These are phyloP conservation scores for Galbula dea DNA, from an alignment of 2,113 vertebrate species.

Conservation along the genomic window DNA sequence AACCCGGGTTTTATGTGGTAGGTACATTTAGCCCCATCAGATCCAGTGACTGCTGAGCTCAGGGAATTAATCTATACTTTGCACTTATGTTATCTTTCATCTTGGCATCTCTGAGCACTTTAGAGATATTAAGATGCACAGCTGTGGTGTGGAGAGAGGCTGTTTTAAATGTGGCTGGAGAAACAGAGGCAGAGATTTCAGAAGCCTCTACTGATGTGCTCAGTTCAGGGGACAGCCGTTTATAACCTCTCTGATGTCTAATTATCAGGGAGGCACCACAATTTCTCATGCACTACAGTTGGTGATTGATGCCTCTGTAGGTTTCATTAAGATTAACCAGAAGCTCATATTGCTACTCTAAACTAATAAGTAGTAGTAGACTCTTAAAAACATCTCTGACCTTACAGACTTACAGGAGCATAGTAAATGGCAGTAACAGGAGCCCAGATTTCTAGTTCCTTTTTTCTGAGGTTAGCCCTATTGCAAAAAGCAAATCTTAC, in stretches of 20 bases:
- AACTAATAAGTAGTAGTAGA: background rate
- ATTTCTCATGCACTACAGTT: background rate
- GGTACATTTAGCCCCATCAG: background rate
- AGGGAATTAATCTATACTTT: constrained; percentile 18
- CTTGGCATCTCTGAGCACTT: constrained; percentile 21
- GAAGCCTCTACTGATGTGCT: background rate
- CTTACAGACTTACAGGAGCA: background rate
- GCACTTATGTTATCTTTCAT: background rate
- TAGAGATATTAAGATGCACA: background rate
- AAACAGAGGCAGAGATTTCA: constrained; percentile 34
- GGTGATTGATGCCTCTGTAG: background rate
- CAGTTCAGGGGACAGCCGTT: background rate
- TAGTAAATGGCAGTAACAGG: background rate
- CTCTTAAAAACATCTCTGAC: background rate
- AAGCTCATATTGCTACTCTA: background rate
- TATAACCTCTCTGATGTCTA: background rate
- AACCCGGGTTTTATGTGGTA: background rate
- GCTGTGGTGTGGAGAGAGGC: background rate
- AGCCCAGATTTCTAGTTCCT: background rate
- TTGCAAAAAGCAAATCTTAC: background rate
- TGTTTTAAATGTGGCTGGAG: background rate
- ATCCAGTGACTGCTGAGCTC: background rate
- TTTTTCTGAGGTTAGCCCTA: background rate
- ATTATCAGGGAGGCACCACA: background rate
- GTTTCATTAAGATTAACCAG: background rate